These are phyloP conservation scores for Eptatretus atami DNA, from an alignment of 2,797 vertebrate species.

Conservation along the genomic window DNA sequence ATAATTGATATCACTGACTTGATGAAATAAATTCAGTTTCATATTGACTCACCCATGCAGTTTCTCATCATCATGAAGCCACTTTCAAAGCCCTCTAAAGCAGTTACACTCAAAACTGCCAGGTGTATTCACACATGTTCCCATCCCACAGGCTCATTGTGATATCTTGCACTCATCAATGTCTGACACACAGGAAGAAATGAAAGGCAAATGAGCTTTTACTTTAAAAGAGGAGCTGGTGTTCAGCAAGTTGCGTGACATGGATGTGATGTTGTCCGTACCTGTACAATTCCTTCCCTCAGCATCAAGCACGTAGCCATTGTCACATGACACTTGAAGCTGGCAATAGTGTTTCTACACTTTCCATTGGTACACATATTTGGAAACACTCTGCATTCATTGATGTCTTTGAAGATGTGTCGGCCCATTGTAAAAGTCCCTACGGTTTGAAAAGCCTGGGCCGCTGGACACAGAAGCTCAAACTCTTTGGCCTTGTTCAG, in stretches of 20 bases:
- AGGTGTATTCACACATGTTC: neutral
- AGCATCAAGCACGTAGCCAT: slow-evolving; percentile 58
- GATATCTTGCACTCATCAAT: slow-evolving; percentile 6
- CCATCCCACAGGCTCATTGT: slow-evolving; percentile 2
- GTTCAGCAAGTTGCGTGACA: neutral
- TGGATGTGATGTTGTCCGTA: slow-evolving; percentile 13
- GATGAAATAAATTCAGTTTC: neutral
- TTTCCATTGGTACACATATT: slow-evolving; percentile 59
- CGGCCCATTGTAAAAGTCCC: slow-evolving; percentile 58
- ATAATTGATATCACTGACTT: no score
- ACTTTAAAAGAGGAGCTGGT: neutral
- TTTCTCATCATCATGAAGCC: slow-evolving; percentile 54
- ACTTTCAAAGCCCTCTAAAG: slow-evolving; percentile 9
- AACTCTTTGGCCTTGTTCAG: slow-evolving; percentile 31
- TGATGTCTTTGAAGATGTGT: slow-evolving; percentile 88
- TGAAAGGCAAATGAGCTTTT: slow-evolving; percentile 7
- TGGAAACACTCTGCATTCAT: slow-evolving; percentile 91
- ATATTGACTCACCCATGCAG: slow-evolving; percentile 29
- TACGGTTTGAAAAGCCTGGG: slow-evolving; percentile 46
- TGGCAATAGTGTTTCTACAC: slow-evolving; percentile 85
- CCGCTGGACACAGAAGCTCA: slow-evolving; percentile 51
- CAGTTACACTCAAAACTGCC: slow-evolving; percentile 4
- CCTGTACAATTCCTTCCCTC: slow-evolving; percentile 92
- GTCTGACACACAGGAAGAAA: slow-evolving; percentile 6
- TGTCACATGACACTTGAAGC: slow-evolving; percentile 80